Base-by-base conservation (phyloP, 2,797 vertebrate genomes). In the Vultur gryphus region DNA sequence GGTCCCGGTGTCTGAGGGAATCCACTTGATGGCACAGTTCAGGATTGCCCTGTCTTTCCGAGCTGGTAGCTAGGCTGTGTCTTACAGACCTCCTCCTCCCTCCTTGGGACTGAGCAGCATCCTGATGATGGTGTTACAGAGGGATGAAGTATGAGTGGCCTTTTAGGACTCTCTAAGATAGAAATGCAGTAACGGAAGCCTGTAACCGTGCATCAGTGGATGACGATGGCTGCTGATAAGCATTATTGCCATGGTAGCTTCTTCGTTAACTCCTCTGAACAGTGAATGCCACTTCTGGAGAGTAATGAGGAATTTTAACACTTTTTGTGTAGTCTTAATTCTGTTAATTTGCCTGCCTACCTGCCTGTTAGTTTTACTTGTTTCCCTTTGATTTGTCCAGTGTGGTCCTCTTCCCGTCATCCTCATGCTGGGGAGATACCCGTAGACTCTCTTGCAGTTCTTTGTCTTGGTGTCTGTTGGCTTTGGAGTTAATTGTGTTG, bases 11-110 rank as follows among this genome's bases (percentile, higher is more conserved):
- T 11, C 16, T 13, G 61, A 33, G 69, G 49, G 35, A 28, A 31
- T 11, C 28, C 9, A 1, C 52, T 7, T 18, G 13, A 3, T 43
- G 18, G 19, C 12, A 13, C 5, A 0, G 7, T 12, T 24, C 52
- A 17, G 39, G 29, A 10, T 13, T 19, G 51, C 21, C 4, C 0
- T 10, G 11, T 17, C 13, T n/a, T 11, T n/a, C 44, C 11, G 10
- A 28, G 28, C 6, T n/a, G 8, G 1, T 10, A 35, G 54, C 43
- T 8, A 2, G n/a, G 20, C 29, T n/a, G 16, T 29, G 28, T 39
- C 37, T 51, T 16, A 6, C 0, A 4, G 39, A 16, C 15, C 24
- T 15, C 17, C 13, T 62, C 6, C 24, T 49, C 54, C 14, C 21
- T 43, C 43, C 37, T 20, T 31, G 24, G 78, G 29, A 7, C 26